Conservation (phyloP, 2,797 vertebrate species). For the Percopsis omiscomaycus region DNA sequence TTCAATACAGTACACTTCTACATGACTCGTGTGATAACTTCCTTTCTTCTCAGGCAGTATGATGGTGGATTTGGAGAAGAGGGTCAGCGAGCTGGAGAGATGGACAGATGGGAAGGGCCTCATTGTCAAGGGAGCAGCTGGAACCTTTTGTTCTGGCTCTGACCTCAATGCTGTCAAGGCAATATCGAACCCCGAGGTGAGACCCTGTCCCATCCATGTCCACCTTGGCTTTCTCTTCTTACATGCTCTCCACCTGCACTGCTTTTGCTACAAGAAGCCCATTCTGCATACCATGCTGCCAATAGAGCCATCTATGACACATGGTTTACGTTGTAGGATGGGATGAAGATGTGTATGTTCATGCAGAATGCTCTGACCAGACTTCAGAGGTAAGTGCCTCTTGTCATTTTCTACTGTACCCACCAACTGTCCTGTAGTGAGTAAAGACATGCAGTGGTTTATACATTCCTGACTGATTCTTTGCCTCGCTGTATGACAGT, state of each 20-base stretch:
- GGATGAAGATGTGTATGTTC: slow-evolving; percentile 93
- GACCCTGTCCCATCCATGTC: neutral
- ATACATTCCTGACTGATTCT: neutral
- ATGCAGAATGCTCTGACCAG: slow-evolving; percentile 94
- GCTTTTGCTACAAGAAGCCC: neutral
- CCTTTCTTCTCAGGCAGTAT: slow-evolving; percentile 82
- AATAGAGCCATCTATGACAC: neutral
- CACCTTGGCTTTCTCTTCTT: neutral
- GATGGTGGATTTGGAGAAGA: slow-evolving; percentile 92
- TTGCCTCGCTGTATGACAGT: neutral
- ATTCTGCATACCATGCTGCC: no score
- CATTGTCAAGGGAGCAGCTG: slow-evolving; percentile 85
- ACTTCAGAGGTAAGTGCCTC: slow-evolving; percentile 83
- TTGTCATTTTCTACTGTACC: neutral
- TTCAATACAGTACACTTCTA: neutral
- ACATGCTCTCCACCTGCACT: neutral
- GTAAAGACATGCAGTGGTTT: neutral
- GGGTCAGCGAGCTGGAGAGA: slow-evolving; percentile 85
- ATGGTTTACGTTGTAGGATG: slow-evolving; percentile 80
- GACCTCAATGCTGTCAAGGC: slow-evolving; percentile 88
- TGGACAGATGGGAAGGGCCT: slow-evolving; percentile 94
- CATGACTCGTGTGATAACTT: neutral
- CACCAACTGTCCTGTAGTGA: neutral
- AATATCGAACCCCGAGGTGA: slow-evolving; percentile 82
- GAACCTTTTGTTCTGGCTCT: slow-evolving; percentile 93